A percentile compares a stretch with the other conserved stretches of the same genome.
These are phyloP conservation scores for Plecotus auritus DNA, from an alignment of 2,113 vertebrate genomes.

Conservation along the genomic window DNA sequence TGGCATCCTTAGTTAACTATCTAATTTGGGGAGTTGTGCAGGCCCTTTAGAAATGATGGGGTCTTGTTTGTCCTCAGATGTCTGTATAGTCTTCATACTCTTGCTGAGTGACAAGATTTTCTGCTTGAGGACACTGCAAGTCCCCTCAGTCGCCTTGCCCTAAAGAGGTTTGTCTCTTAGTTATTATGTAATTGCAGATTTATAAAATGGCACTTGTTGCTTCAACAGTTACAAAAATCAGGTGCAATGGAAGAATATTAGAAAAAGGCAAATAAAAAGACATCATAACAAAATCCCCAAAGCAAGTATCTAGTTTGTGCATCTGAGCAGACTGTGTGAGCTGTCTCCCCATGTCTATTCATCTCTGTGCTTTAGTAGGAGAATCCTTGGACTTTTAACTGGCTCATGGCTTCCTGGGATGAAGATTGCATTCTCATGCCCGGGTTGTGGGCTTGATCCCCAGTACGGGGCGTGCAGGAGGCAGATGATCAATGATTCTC, in stretches of 20 bases:
- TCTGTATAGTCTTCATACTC: neutral
- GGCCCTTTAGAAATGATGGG: neutral
- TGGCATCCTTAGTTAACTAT: neutral
- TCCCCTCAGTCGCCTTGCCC: neutral
- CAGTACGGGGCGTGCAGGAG: too few species aligned
- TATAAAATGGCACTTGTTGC: neutral
- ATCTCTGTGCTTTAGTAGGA: neutral
- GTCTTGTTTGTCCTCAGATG: neutral
- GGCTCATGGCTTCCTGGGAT: neutral
- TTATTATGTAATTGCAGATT: neutral
- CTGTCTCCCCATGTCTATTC: neutral
- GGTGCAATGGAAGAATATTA: neutral
- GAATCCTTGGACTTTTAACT: neutral
- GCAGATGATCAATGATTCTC: too few species aligned
- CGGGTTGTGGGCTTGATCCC: too few species aligned
- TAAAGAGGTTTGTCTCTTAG: neutral
- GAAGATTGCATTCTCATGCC: neutral
- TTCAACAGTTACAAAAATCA: neutral
- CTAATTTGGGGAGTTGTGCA: neutral
- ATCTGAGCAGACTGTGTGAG: neutral
- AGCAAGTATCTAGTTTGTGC: neutral
- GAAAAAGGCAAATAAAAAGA: neutral
- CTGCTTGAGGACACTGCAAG: neutral
- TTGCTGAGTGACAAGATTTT: neutral
- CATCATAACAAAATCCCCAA: neutral